Conservation (phyloP, 2,113 vertebrate genomes). For the Silurus glanis region DNA sequence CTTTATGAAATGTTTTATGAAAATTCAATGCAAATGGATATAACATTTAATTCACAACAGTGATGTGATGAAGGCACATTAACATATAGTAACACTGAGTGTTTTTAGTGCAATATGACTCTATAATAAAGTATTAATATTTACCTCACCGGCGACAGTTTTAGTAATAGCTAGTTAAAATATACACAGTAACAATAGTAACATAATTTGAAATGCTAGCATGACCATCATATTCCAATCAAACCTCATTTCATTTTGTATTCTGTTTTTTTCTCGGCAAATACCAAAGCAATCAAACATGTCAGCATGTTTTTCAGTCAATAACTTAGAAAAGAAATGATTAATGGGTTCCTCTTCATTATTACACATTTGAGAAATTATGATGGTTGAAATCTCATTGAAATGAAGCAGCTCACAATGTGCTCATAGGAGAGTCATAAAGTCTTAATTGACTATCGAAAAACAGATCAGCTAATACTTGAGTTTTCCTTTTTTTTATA, state of each 20-base stretch:
- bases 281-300: background rate
- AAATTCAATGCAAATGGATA: background rate
- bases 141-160: background rate
- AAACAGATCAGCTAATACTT: background rate
- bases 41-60: background rate
- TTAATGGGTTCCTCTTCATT: background rate
- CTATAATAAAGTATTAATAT: background rate
- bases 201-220: constrained; percentile 1
- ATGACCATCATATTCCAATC: no score
- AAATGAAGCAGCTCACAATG: background rate
- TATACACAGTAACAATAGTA: background rate
- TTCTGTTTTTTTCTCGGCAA: background rate
- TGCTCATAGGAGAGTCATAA: background rate
- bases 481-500: background rate
- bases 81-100: constrained; percentile 2
- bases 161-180: background rate
- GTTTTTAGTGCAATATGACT: constrained; percentile 23
- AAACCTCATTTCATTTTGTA: background rate
- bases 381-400: background rate
- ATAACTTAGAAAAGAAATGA: background rate
- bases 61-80: background rate
- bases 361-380: background rate
- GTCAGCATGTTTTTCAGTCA: background rate
- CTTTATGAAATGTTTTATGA: background rate
- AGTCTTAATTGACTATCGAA: background rate